Evolutionary conservation across 2,797 vertebrate genomes (phyloP).

Genomic region (Uromys caudimaculatus): DNA sequence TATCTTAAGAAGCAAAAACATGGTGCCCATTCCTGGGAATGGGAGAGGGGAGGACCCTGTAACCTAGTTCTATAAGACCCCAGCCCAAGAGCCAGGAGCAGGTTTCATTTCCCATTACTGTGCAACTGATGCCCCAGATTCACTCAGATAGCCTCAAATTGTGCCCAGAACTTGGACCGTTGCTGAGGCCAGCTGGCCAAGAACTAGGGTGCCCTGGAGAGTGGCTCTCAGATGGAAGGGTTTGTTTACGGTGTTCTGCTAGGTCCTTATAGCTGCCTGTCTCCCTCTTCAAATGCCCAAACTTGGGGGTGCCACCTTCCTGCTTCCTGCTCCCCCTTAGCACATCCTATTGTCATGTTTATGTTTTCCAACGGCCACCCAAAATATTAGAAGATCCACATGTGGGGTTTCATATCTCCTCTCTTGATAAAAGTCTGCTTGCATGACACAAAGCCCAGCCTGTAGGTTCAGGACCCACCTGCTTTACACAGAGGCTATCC

Average conservation of each 20-base stretch:
- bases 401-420: not conserved
- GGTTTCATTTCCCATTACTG: not conserved
- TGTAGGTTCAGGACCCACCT: not conserved
- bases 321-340: not conserved
- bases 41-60: not conserved
- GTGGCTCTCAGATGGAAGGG: not conserved
- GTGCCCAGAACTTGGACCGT: not conserved
- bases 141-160: not conserved
- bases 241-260: not conserved
- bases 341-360: not conserved
- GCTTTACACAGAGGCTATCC: not conserved
- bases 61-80: not conserved
- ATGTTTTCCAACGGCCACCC: not conserved
- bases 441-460: not conserved
- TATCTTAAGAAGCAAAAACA: constrained; percentile 58
- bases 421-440: not conserved
- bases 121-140: not conserved
- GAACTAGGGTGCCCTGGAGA: not conserved
- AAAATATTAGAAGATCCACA: not conserved
- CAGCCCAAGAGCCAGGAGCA: not conserved
- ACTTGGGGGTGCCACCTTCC: not conserved
- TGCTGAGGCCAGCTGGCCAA: not conserved
- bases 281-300: no score
- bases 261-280: not conserved
- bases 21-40: not conserved